Base-by-base conservation (phyloP, 2,113 vertebrate species). In the Puntigrus tetrazona region DNA sequence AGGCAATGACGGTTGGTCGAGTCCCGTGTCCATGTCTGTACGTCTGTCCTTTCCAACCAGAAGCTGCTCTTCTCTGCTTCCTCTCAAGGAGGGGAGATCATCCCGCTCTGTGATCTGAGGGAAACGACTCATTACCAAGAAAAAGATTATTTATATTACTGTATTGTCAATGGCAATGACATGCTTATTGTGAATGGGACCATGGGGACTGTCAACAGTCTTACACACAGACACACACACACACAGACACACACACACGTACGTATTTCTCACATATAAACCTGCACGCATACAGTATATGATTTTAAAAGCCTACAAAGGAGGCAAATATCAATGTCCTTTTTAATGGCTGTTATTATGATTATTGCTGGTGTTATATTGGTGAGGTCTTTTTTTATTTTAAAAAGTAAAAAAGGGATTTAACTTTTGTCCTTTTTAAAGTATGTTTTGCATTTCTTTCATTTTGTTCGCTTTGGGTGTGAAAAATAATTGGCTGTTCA, bases 331-430 rank as follows among this genome's bases (percentile, higher is more conserved):
- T 91, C 88, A 89, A 91, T 87, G 87, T 87, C 83, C 85, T 93
- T 93, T n/a, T 94, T 93, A 91, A 92, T 94, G 92, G 92, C 89
- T 93, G 86, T 93, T 94, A 88, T 92, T 94, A 93, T 86, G 22
- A 87, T 93, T 92, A 91, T 91, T 93, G 90, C 88, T 91, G 89
- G 92, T 91, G 92, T 93, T 93, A 84, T 90, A 90, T 89, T 92
- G 91, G 89, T 92, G 88, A 89, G 89, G 86, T 88, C 81, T 90
- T 92, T 87, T 85, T 63, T 45, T 69, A 74, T 88, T 90, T 84
- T 52, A 47, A 80, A 45, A 91, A 88, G 86, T 86, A 84, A 91
- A 94, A n/a, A 94, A 95, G 92, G 94, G 94, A 94, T 91, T 88
- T 91, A 38, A 20, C 47, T 89, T 89, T 88, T 22, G 7, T 82